These are phyloP conservation scores for Leucopsar rothschildi DNA, from an alignment of 2,113 vertebrate species.

Conservation along the genomic window DNA sequence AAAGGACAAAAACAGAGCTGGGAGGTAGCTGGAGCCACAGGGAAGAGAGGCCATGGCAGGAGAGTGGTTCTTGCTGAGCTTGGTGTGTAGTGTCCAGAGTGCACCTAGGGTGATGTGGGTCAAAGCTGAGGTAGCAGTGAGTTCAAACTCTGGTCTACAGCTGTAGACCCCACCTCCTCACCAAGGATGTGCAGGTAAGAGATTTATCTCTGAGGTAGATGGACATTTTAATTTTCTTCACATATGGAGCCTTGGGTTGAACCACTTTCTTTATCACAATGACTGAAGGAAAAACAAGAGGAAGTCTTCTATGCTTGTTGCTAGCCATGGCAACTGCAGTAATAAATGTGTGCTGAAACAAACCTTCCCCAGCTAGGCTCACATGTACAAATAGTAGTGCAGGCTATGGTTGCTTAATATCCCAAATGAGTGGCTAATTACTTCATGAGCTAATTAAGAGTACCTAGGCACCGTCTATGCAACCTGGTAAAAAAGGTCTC, in stretches of 20 bases:
- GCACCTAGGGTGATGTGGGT: background rate
- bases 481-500: background rate
- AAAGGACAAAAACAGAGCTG: background rate
- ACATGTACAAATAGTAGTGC: background rate
- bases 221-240: background rate
- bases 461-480: background rate
- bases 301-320: background rate
- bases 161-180: background rate
- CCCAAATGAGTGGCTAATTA: constrained; percentile 26
- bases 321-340: background rate
- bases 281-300: background rate
- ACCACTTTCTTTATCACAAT: background rate
- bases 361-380: background rate
- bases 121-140: background rate
- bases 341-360: background rate
- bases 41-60: background rate
- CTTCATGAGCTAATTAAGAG: constrained; percentile 4
- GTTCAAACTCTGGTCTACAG: background rate
- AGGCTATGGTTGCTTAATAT: constrained; percentile 15
- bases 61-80: background rate
- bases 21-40: background rate
- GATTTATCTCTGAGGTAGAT: background rate
- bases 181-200: background rate
- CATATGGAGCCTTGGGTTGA: background rate
- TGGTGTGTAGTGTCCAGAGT: background rate